Base-by-base conservation (phyloP, 1,140 invertebrate genomes). In the Tetraneura akinire region DNA sequence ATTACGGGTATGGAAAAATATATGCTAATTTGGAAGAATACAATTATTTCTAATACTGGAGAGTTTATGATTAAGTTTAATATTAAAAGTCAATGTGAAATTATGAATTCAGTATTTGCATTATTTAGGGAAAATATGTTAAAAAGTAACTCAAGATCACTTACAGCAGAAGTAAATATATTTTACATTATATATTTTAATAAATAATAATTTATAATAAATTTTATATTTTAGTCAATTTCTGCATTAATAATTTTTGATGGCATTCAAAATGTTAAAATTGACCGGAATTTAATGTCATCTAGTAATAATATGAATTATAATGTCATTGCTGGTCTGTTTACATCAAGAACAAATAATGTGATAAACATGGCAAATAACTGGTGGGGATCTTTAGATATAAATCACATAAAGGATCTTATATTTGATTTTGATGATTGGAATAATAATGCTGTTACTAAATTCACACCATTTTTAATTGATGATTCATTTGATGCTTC, bases 401-500 rank as follows among this genome's bases (percentile, higher is more conserved):
- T 92, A 55, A 85, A 85, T 9, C 86, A 88, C 47, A 98, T 99
- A 42, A 88, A 90, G 81, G 88, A 91, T 66, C 90, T 92, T 84
- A 98, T 99, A 83, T 99, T 99, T 86, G 98, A 99, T 87, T 98
- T 99, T 87, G 96, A 99, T 86, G 97, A 99, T 85, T 99, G 98
- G 98, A 99, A 99, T 85, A 96, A 96, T 86, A 97, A 96, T 85
- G 96, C 96, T 0, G 90, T 97, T 51, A 96, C 96, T 0, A 89
- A 92, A 23, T 99, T 93, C 86, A 89, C 90, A 80, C 97, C 97
- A 0, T 99, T 92, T 86, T 88, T 98, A 53, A 88, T 91, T 53
- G 91, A 91, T 84, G 90, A 94, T 83, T 87, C 89, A 66, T 90
- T 94, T 83, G 90, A 92, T 81, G 89, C 91, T 0, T 92, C 91